Percentiles rank a stretch among this genome's conserved stretches.
These are phyloP conservation scores for Pinna nobilis DNA, from an alignment of 1,140 invertebrate species.

Conservation along the genomic window DNA sequence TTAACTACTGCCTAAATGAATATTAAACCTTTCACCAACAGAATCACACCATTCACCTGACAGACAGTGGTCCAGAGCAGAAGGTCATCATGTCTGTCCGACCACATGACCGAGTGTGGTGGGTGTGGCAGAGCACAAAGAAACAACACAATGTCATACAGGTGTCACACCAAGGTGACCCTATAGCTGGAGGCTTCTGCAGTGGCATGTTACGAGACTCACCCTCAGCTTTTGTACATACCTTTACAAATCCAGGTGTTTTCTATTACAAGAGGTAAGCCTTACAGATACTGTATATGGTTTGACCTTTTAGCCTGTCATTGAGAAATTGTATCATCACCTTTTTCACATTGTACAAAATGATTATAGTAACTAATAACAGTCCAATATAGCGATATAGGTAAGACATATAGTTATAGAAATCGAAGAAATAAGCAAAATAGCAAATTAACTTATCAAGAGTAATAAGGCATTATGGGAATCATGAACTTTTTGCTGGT, in stretches of 20 bases:
- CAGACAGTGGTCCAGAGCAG: slow-evolving; percentile 73
- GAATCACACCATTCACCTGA: slow-evolving; percentile 74
- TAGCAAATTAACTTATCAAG: no score
- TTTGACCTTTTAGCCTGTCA: no score
- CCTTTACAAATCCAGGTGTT: slow-evolving; percentile 69
- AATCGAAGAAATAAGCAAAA: no score
- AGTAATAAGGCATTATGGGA: no score
- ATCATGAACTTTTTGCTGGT: no score
- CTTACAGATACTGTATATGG: not conserved
- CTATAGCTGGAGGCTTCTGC: slow-evolving; percentile 68
- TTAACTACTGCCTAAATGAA: no score
- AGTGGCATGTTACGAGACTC: slow-evolving; percentile 70
- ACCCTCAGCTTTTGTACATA: slow-evolving; percentile 72
- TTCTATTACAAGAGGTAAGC: slow-evolving; percentile 72
- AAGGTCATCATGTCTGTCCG: slow-evolving; percentile 69
- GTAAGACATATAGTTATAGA: no score
- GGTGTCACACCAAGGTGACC: slow-evolving; percentile 71
- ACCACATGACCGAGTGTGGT: slow-evolving; percentile 74
- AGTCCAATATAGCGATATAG: no score
- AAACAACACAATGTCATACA: slow-evolving; percentile 73
- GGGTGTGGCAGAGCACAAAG: slow-evolving; percentile 73
- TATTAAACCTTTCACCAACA: no score
- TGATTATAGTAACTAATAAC: no score
- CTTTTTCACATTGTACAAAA: no score
- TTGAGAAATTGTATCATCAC: no score